Percentiles rank a stretch among this genome's conserved stretches.
These are phyloP conservation scores for Torymus aiolomorphi DNA, from an alignment of 2,888 invertebrate species.

Conservation along the genomic window DNA sequence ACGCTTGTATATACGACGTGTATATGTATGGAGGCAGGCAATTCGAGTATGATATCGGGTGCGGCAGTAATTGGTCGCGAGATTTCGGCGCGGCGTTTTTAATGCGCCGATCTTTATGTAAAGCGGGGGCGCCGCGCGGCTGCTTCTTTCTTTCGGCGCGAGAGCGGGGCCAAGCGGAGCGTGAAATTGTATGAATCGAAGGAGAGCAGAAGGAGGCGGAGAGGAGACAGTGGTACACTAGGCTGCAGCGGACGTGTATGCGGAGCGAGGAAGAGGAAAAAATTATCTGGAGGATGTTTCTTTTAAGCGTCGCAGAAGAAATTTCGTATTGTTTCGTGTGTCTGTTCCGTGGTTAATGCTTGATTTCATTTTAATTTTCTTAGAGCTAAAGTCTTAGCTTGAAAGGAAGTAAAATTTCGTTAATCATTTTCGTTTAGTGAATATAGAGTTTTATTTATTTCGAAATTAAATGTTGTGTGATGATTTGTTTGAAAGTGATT, in stretches of 20 bases:
- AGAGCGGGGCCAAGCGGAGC: constrained; percentile 71
- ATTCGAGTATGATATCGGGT: constrained; percentile 66
- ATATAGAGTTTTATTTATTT: too few relatives aligned
- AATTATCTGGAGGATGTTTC: background rate
- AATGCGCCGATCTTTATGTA: constrained; percentile 76
- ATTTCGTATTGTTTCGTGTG: too few relatives aligned
- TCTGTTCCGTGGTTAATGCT: too few relatives aligned
- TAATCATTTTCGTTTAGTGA: too few relatives aligned
- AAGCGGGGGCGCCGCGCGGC: constrained; percentile 67
- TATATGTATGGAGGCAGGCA: constrained; percentile 60
- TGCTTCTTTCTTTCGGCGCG: constrained; percentile 25
- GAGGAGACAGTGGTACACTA: constrained; percentile 6
- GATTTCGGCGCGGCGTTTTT: constrained; percentile 74
- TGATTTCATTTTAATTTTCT: too few relatives aligned
- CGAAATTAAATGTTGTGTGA: too few relatives aligned
- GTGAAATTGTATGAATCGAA: constrained; percentile 76
- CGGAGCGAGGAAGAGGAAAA: background rate
- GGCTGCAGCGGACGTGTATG: too few relatives aligned
- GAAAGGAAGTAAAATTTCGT: too few relatives aligned
- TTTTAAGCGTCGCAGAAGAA: background rate
- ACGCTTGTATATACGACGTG: background rate
- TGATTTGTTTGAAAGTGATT: too few relatives aligned
- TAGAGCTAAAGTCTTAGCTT: too few relatives aligned
- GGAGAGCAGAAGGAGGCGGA: constrained; percentile 60
- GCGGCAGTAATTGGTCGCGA: constrained; percentile 67